Conservation (phyloP, 1,140 invertebrate species). For the Nymphalis io region DNA sequence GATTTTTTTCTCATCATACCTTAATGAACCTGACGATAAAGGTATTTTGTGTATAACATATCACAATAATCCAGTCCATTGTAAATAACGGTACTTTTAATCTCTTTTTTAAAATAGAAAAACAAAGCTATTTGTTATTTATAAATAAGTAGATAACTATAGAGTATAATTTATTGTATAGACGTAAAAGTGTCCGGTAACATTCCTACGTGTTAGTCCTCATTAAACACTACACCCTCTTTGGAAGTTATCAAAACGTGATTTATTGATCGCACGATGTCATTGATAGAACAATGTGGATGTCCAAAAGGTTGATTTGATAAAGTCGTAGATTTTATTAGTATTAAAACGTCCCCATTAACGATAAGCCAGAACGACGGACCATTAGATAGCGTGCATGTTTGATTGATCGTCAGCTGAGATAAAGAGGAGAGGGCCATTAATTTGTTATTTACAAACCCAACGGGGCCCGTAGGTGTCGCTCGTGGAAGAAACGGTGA, state of each 20-base stretch:
- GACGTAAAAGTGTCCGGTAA: not conserved
- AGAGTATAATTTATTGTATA: conserved; percentile 1
- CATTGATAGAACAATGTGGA: conserved; percentile 27
- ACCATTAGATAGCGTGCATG: conserved; percentile 52
- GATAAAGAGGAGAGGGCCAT: conserved; percentile 62
- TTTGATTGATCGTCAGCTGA: conserved; percentile 62
- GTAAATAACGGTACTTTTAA: conserved; percentile 1
- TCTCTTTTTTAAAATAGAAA: not conserved
- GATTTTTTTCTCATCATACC: conserved; percentile 14
- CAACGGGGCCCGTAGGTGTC: conserved; percentile 55
- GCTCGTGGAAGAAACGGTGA: conserved; percentile 59
- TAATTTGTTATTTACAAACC: conserved; percentile 72
- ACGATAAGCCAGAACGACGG: conserved; percentile 46
- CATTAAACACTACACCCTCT: conserved; percentile 15
- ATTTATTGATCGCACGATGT: conserved; percentile 23
- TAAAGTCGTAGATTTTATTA: conserved; percentile 39
- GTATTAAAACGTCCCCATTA: conserved; percentile 36
- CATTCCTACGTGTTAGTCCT: conserved; percentile 8
- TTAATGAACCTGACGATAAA: conserved; percentile 15
- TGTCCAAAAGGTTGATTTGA: conserved; percentile 26
- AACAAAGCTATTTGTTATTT: not conserved
- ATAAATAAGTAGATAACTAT: not conserved
- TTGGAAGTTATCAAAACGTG: conserved; percentile 26
- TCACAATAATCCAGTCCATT: conserved; percentile 10
- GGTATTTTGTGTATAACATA: not conserved